These are phyloP conservation scores for Papilio protenor DNA, from an alignment of 2,888 invertebrate species.

Conservation along the genomic window DNA sequence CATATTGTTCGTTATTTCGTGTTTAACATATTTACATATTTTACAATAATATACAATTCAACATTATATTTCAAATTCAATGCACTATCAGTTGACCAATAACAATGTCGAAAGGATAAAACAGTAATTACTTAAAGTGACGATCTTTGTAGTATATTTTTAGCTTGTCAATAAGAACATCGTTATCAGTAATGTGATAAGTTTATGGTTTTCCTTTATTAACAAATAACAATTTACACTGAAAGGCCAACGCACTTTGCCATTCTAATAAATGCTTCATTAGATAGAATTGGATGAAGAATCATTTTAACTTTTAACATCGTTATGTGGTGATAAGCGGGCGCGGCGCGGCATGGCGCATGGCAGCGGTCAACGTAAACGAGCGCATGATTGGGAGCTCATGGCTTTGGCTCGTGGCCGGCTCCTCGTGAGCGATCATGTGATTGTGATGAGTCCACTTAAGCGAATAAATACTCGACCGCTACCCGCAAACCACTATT, in stretches of 20 bases:
- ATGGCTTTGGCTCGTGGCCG: conserved; percentile 72
- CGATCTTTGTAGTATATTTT: not conserved
- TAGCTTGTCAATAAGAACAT: not conserved
- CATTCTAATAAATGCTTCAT: conserved; percentile 30
- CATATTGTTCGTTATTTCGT: not conserved
- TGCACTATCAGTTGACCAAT: not conserved
- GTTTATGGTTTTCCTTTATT: conserved; percentile 16
- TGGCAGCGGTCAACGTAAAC: conserved; percentile 41
- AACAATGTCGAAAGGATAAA: not conserved
- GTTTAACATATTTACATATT: too few relatives aligned
- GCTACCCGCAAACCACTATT: conserved; percentile 62
- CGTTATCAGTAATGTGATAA: conserved; percentile 19
- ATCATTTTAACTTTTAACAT: conserved; percentile 44
- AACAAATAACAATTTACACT: conserved; percentile 30
- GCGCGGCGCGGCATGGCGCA: conserved; percentile 42
- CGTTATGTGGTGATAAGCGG: conserved; percentile 43
- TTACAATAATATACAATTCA: too few relatives aligned
- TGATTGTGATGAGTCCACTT: conserved; percentile 82
- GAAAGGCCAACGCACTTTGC: conserved; percentile 39
- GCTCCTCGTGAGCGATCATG: conserved; percentile 77
- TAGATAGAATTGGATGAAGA: conserved; percentile 41
- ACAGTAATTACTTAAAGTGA: conserved; percentile 7
- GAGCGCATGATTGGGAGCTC: conserved; percentile 70
- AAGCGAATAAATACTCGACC: conserved; percentile 77
- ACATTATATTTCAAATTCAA: conserved; percentile 13